Conservation (phyloP, 2,888 invertebrate species). For the Caenorhabditis becei region DNA sequence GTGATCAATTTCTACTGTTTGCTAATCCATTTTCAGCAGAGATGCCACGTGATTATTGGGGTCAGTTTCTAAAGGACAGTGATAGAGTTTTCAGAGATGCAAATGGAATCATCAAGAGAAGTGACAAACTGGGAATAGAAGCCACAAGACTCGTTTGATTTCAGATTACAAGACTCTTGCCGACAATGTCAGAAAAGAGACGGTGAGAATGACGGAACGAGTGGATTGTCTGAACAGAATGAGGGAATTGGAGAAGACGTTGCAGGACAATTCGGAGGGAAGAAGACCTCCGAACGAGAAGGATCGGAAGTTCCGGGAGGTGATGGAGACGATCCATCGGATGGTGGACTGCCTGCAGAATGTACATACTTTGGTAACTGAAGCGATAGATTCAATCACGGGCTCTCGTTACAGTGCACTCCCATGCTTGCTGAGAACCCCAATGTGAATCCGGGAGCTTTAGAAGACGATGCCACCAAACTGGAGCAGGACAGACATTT, state of each 20-base stretch:
- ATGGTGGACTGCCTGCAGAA: slow-evolving; percentile 27
- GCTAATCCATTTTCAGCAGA: no score
- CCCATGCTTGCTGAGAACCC: slow-evolving; percentile 21
- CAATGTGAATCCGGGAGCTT: slow-evolving; percentile 32
- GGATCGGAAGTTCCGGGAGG: slow-evolving; percentile 9
- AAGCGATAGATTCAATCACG: not conserved
- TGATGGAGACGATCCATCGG: slow-evolving; percentile 26
- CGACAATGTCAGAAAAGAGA: slow-evolving; percentile 10
- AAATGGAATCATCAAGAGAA: slow-evolving; percentile 10
- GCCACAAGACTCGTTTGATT: no score
- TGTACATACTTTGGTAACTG: slow-evolving; percentile 22
- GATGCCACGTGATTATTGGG: slow-evolving; percentile 32
- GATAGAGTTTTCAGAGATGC: slow-evolving; percentile 18
- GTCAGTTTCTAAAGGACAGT: slow-evolving; percentile 17
- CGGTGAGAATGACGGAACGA: slow-evolving; percentile 16
- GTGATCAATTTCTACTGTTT: no score
- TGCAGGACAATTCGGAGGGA: not conserved
- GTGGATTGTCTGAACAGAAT: slow-evolving; percentile 36
- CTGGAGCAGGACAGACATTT: slow-evolving; percentile 8
- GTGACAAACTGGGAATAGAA: no score
- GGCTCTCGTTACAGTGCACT: slow-evolving; percentile 31
- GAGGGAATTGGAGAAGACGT: slow-evolving; percentile 1
- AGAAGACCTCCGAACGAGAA: not conserved
- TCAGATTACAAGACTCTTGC: slow-evolving; percentile 23
- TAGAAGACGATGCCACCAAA: not conserved